Evolutionary conservation across 1,140 invertebrate genomes (phyloP).

Genomic region (Heliconius congener): DNA sequence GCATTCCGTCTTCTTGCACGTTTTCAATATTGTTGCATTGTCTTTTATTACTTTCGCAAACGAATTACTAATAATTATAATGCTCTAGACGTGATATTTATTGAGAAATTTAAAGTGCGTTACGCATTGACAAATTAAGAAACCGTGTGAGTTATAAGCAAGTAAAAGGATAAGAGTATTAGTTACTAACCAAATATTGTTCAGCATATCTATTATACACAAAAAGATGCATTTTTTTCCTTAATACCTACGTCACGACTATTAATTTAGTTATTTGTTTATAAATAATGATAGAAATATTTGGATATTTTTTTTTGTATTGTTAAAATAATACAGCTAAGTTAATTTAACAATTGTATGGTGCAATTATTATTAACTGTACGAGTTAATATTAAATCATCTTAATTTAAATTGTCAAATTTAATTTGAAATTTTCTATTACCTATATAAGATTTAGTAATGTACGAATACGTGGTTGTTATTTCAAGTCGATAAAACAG

Average conservation of each 20-base stretch:
- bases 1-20: slow-evolving; percentile 57
- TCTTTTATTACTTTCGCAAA: slow-evolving; percentile 73
- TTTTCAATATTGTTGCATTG: slow-evolving; percentile 61
- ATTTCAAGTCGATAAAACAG: slow-evolving; percentile 28
- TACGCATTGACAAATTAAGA: slow-evolving; percentile 69
- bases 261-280: background rate
- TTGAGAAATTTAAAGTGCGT: slow-evolving; percentile 70
- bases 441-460: slow-evolving; percentile 25
- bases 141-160: slow-evolving; percentile 16
- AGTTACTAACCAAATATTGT: background rate
- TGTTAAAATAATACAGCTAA: background rate
- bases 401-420: background rate
- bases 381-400: background rate
- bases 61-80: slow-evolving; percentile 61
- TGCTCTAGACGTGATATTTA: slow-evolving; percentile 69
- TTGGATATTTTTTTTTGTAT: background rate
- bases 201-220: background rate
- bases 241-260: background rate
- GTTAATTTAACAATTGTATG: too few species aligned
- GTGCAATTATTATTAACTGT: background rate
- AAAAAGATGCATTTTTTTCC: background rate
- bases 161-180: background rate
- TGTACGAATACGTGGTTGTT: slow-evolving; percentile 42
- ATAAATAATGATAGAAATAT: background rate
- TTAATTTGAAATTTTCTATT: background rate